phyloP scores from a whole-genome alignment of 37 sponge, comb jelly and placozoan species.

The Bolinopsis microptera region DNA sequence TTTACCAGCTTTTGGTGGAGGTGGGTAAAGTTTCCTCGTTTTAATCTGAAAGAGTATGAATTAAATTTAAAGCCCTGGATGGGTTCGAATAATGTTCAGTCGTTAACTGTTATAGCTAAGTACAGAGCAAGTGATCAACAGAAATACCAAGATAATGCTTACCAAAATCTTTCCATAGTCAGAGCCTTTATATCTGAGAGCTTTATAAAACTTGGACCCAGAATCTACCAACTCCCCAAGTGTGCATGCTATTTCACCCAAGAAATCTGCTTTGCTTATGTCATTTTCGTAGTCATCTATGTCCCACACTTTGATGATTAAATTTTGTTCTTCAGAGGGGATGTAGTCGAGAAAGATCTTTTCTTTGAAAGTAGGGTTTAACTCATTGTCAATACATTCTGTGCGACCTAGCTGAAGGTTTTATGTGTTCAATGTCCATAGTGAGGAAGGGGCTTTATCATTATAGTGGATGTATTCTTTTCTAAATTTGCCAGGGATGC shows the following conservation, averaged over 20 bases:
- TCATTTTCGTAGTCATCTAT: slow-evolving; percentile 70
- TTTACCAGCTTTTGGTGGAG: too few species aligned
- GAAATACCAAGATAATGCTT: too few species aligned
- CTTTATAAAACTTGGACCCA: neutral
- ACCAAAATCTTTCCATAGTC: slow-evolving; percentile 53
- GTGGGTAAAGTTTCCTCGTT: too few species aligned
- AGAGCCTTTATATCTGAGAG: slow-evolving; percentile 26
- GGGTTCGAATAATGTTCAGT: too few species aligned
- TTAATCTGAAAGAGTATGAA: too few species aligned
- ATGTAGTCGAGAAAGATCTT: slow-evolving; percentile 76
- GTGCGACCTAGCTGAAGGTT: slow-evolving; percentile 74
- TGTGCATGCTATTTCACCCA: slow-evolving; percentile 69
- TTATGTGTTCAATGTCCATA: neutral
- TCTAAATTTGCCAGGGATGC: too few species aligned
- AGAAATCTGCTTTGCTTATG: slow-evolving; percentile 72
- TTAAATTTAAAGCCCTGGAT: too few species aligned
- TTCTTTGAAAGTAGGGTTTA: slow-evolving; percentile 72
- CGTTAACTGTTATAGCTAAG: too few species aligned
- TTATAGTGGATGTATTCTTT: too few species aligned
- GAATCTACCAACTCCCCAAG: slow-evolving; percentile 65
- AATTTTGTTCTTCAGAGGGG: slow-evolving; percentile 85
- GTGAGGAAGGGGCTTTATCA: too few species aligned
- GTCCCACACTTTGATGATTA: slow-evolving; percentile 85
- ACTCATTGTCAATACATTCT: slow-evolving; percentile 74
- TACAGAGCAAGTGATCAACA: too few species aligned